Evolutionary conservation across 2,797 vertebrate genomes (phyloP).

Genomic region (Pygocentrus nattereri): DNA sequence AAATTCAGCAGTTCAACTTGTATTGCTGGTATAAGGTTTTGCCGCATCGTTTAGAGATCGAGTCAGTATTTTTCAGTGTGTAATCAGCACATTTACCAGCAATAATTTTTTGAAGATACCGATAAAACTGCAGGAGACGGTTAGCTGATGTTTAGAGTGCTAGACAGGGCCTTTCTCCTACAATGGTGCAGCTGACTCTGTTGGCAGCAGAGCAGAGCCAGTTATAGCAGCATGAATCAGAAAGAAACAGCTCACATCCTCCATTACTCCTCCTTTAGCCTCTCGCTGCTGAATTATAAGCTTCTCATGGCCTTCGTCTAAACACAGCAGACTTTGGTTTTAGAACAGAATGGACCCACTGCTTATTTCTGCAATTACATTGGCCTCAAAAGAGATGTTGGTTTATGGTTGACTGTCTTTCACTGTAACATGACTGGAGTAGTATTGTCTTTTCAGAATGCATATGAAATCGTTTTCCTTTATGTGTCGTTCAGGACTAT

Average conservation of each 20-base stretch:
- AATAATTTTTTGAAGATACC: too few species aligned
- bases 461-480: not conserved
- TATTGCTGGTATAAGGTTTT: too few species aligned
- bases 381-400: not conserved
- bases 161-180: not conserved
- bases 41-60: too few species aligned
- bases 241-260: slow-evolving; percentile 51
- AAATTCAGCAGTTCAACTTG: too few species aligned
- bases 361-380: not conserved
- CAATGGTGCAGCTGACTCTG: not conserved
- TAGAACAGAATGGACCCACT: not conserved
- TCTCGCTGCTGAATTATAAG: slow-evolving; percentile 42
- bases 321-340: not conserved
- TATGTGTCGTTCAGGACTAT: slow-evolving; percentile 83
- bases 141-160: too few species aligned
- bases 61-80: too few species aligned
- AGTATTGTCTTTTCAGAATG: not conserved
- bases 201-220: slow-evolving; percentile 41
- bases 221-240: slow-evolving; percentile 48
- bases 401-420: not conserved
- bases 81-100: too few species aligned
- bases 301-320: slow-evolving; percentile 24
- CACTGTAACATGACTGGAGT: not conserved
- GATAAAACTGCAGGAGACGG: too few species aligned
- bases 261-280: slow-evolving; percentile 28